Evolutionary conservation across 2,888 invertebrate genomes (phyloP).

Genomic region (Odontothrips loti): DNA sequence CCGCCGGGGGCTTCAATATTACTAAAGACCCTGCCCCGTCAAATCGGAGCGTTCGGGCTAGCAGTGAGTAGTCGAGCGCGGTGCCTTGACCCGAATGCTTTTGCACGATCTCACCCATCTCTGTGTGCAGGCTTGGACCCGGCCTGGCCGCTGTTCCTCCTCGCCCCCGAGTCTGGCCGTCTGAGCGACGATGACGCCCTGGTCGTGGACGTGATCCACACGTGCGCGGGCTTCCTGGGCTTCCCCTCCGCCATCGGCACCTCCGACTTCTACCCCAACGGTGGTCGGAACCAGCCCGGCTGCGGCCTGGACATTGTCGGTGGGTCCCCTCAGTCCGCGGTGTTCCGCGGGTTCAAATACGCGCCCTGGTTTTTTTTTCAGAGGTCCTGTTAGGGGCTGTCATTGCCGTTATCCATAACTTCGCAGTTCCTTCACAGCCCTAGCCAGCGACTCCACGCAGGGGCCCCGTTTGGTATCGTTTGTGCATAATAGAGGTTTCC

Average conservation of each 20-base stretch:
- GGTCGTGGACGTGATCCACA: slow-evolving; percentile 60
- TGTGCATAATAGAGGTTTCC: too few species aligned
- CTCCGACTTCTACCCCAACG: slow-evolving; percentile 61
- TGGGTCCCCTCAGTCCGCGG: slow-evolving; percentile 37
- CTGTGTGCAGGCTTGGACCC: slow-evolving; percentile 54
- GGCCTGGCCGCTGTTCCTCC: slow-evolving; percentile 54
- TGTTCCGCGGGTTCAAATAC: not conserved
- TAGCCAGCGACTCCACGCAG: not conserved
- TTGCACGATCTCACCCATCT: not conserved
- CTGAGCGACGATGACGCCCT: slow-evolving; percentile 57
- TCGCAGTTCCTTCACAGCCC: too few species aligned
- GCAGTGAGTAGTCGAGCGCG: too few species aligned
- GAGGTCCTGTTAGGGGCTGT: too few species aligned
- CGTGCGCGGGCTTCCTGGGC: slow-evolving; percentile 59
- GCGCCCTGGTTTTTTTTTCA: not conserved
- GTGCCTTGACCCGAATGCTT: too few species aligned
- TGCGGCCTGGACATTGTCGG: slow-evolving; percentile 55
- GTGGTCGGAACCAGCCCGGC: slow-evolving; percentile 55
- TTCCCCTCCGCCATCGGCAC: slow-evolving; percentile 56
- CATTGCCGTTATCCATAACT: too few species aligned
- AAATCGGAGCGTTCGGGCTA: too few species aligned
- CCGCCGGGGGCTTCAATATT: too few species aligned
- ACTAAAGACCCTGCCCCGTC: too few species aligned
- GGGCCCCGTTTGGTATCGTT: not conserved
- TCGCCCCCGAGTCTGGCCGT: slow-evolving; percentile 53